These are phyloP conservation scores for Eurois occulta DNA, from an alignment of 2,888 invertebrate species.

Conservation along the genomic window DNA sequence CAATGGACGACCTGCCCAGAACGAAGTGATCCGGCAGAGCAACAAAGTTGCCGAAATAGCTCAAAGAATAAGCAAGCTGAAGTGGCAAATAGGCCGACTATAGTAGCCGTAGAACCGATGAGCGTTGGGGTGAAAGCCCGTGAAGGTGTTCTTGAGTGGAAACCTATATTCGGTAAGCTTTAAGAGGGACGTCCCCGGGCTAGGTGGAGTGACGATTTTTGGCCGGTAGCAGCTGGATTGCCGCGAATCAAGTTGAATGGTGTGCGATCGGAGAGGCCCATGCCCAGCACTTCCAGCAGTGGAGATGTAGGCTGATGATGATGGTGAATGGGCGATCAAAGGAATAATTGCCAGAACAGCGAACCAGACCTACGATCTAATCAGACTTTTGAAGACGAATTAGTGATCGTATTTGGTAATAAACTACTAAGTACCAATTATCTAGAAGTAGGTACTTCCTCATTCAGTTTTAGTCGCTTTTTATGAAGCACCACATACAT, in stretches of 20 bases:
- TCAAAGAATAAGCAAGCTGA: neutral
- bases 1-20: neutral
- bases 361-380: no score
- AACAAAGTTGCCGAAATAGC: neutral
- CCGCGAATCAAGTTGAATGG: neutral
- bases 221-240: neutral
- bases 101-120: neutral
- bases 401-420: neutral
- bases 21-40: neutral
- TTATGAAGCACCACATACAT: neutral
- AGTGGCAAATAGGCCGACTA: neutral
- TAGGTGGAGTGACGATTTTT: neutral
- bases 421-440: constrained; percentile 20
- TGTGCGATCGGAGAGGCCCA: neutral
- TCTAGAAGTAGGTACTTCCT: constrained; percentile 4
- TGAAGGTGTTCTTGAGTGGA: neutral
- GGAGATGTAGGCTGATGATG: no score
- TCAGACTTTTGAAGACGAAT: neutral
- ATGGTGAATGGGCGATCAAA: neutral
- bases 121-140: neutral
- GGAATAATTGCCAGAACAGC: neutral
- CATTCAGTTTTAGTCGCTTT: neutral
- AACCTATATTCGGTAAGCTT: neutral
- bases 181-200: neutral
- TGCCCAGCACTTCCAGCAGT: neutral